Percentiles rank a stretch among this genome's conserved stretches.
These are phyloP conservation scores for Potamilus streckersoni DNA, from an alignment of 1,140 invertebrate species.

Conservation along the genomic window DNA sequence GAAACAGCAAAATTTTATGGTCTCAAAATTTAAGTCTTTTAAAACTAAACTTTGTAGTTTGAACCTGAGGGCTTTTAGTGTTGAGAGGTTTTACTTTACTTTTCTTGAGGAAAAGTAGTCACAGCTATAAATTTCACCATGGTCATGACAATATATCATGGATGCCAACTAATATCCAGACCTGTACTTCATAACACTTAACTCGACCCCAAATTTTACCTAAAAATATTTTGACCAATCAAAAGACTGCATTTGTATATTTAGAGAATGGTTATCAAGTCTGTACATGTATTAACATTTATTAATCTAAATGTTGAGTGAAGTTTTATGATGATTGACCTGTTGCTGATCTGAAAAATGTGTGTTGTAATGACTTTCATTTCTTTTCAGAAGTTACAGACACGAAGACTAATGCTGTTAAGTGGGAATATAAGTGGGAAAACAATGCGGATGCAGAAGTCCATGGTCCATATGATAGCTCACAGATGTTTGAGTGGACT, in stretches of 20 bases:
- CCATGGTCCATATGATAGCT: slow-evolving; percentile 85
- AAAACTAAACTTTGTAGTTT: no score
- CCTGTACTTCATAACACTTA: not conserved
- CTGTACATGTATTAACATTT: not conserved
- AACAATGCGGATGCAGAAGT: slow-evolving; percentile 81
- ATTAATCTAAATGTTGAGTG: not conserved
- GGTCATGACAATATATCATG: not conserved
- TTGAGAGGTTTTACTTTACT: no score
- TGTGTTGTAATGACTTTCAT: slow-evolving; percentile 2
- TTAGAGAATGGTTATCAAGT: no score
- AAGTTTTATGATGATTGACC: not conserved
- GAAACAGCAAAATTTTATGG: no score
- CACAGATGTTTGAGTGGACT: slow-evolving; percentile 90
- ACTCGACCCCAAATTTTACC: no score
- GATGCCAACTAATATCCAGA: not conserved
- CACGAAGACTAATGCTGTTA: slow-evolving; percentile 69
- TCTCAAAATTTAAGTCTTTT: no score
- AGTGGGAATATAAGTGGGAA: slow-evolving; percentile 93
- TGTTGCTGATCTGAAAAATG: not conserved
- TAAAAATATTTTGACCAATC: not conserved
- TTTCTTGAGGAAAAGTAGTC: no score
- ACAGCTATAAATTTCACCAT: not conserved
- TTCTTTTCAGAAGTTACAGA: slow-evolving; percentile 1
- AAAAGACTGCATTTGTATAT: not conserved
- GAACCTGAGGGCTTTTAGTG: no score